Conservation (phyloP, 2,113 vertebrate species). For the Eulemur macaco region DNA sequence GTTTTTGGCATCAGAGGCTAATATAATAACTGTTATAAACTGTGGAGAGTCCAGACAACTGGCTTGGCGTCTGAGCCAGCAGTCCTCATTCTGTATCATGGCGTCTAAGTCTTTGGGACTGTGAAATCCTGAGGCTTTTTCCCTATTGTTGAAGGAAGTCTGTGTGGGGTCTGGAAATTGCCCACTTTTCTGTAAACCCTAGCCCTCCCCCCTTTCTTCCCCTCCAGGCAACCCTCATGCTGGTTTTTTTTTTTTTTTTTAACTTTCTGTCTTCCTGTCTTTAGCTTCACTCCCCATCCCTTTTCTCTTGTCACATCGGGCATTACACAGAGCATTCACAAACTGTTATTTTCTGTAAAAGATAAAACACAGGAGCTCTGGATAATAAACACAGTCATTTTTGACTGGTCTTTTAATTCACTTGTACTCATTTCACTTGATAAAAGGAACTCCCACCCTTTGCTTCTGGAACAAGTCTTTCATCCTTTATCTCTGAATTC, state of each 20-base stretch:
- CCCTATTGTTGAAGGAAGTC: neutral
- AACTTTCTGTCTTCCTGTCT: neutral
- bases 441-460: neutral
- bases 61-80: neutral
- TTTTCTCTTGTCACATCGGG: neutral
- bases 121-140: neutral
- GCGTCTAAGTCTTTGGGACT: neutral
- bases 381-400: conserved; percentile 3
- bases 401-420: conserved; percentile 23
- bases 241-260: neutral
- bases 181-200: neutral
- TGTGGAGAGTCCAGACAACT: neutral
- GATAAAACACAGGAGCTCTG: neutral
- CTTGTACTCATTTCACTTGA: neutral
- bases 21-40: neutral
- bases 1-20: neutral
- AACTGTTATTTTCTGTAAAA: neutral
- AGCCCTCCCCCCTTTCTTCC: rapidly evolving
- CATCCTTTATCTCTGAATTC: conserved; percentile 59
- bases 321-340: neutral
- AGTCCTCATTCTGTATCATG: neutral
- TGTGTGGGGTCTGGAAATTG: conserved; percentile 48
- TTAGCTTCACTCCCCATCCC: neutral
- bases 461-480: conserved; percentile 47
- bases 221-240: neutral